Base-by-base conservation (phyloP, 2,797 vertebrate species). In the Tapera naevia region DNA sequence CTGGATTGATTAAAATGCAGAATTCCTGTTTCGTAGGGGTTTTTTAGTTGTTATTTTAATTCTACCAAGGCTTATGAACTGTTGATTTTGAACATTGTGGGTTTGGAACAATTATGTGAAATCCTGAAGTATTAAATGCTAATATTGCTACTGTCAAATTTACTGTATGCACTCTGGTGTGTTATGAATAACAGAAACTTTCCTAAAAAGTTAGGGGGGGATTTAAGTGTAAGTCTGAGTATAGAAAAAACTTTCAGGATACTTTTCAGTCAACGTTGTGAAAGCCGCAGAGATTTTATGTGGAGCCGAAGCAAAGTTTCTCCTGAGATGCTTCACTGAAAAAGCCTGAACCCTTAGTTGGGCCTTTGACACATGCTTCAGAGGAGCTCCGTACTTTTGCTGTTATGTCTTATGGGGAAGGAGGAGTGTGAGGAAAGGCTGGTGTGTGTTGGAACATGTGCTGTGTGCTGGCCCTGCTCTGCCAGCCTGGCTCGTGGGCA, bases 401-500 rank as follows among this genome's bases (percentile, higher is more conserved):
- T 78, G 0, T 17, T 19, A 62, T 8, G 4, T 24, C 9, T 48
- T 30, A 27, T 21, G 11, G 45, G 41, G n/a, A 71, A 81, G 41
- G 17, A 75, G 6, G 5, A 45, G 27, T 3, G 3, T n/a, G 60
- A 57, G 41, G 51, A 57, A n/a, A 46, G n/a, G 56, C 45, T 28
- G 1, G 3, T 19, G 15, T 69, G 9, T 51, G 7, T 35, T 65
- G 15, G 19, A 37, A 9, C 3, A 1, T 21, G 32, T 16, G 27
- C 11, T 27, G 30, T 66, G 9, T 2, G 1, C 33, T 51, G 37
- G n/a, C 0, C 0, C 33, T 53, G 10, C 65, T 48, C 18, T 2
- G 2, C 11, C 41, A 37, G 50, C 61, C 39, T 62, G 2, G 2
- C 35, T 13, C 43, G 24, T 27, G 22, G 71, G 32, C 3, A 0